Evolutionary conservation across 2,113 vertebrate species (phyloP).

Genomic region (Bubo bubo): DNA sequence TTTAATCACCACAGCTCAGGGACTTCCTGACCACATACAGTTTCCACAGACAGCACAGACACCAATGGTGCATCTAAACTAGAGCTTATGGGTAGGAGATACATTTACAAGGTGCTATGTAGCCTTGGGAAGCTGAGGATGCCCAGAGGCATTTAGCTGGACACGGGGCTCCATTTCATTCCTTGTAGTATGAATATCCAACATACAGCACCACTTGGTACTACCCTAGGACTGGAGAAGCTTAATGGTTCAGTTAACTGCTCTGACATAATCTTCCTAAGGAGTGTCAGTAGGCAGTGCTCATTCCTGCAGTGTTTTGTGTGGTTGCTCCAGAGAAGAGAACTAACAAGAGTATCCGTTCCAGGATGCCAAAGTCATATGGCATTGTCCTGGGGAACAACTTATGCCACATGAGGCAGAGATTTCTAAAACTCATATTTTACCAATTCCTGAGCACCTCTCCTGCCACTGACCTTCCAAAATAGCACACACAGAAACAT

Average conservation of each 20-base stretch:
- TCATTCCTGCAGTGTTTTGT: background rate
- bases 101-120: background rate
- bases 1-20: background rate
- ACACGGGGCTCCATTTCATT: fast-evolving
- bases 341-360: background rate
- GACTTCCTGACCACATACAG: background rate
- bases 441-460: background rate
- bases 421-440: background rate
- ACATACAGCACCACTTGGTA: background rate
- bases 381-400: background rate
- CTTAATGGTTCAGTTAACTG: background rate
- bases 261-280: background rate
- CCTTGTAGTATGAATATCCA: background rate
- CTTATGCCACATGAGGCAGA: background rate
- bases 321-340: background rate
- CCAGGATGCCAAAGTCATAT: background rate
- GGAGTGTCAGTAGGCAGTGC: fast-evolving
- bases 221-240: background rate
- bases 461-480: background rate
- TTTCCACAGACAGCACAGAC: background rate
- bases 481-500: background rate
- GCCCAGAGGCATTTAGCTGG: background rate
- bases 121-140: background rate
- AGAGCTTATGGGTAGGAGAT: background rate
- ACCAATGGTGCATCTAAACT: background rate